These are phyloP conservation scores for Argyra leucocephala DNA, from an alignment of 2,888 invertebrate genomes.

Conservation along the genomic window DNA sequence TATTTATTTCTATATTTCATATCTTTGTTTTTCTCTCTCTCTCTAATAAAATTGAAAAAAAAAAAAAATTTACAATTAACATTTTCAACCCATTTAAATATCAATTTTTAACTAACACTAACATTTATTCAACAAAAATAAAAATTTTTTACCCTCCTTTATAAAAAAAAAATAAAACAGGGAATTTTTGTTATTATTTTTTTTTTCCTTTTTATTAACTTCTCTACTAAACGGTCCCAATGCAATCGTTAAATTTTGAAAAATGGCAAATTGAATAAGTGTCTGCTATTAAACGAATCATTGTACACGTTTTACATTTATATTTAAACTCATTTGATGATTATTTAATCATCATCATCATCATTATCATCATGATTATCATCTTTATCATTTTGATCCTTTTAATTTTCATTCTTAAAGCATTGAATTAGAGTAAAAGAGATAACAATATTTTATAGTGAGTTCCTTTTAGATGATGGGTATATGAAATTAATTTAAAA, in stretches of 20 bases:
- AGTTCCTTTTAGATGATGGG: not conserved
- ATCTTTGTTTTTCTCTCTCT: too few relatives aligned
- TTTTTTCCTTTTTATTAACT: too few relatives aligned
- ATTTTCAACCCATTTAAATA: too few relatives aligned
- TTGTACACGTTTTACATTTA: not conserved
- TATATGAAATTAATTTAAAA: not conserved
- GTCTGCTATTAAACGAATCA: not conserved
- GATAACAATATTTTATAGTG: not conserved
- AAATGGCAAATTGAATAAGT: slow-evolving; percentile 45
- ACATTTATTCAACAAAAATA: not conserved
- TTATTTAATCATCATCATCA: not conserved
- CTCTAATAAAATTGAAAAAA: too few relatives aligned
- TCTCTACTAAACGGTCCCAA: slow-evolving; percentile 7
- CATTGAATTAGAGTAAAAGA: not conserved
- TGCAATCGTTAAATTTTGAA: slow-evolving; percentile 31
- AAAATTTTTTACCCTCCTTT: not conserved
- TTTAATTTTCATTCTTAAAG: not conserved
- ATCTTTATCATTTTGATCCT: not conserved
- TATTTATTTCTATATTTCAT: too few relatives aligned
- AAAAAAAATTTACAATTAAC: too few relatives aligned
- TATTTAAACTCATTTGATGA: not conserved
- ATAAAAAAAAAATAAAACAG: not conserved
- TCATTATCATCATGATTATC: not conserved
- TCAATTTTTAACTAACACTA: too few relatives aligned
- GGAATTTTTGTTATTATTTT: not conserved